Evolutionary conservation across 2,888 invertebrate species (phyloP), one percentile per base, ranked within the genome.

Genomic region (Sphaeridia pumilis): DNA sequence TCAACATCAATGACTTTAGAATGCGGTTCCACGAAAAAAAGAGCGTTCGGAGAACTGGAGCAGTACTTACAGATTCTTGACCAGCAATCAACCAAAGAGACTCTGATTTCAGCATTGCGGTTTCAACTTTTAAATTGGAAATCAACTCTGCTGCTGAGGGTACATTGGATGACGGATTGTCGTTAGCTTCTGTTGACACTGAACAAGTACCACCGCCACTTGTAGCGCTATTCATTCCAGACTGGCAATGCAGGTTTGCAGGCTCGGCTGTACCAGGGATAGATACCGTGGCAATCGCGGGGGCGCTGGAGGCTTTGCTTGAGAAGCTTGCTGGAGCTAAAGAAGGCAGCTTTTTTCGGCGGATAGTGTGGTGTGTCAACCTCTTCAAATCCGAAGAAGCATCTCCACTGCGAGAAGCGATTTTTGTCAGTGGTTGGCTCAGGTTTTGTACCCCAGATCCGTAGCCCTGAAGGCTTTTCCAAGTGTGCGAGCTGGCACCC

Each of bases 61-160:
- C 17, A 38, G 5, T 17, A 38, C 60, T 59, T 52, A 65, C 65
- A 25, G 63, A 59, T 22, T 51, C 51, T 53, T 65, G 65, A 41
- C 58, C 59, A 12, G 65, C 65, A 49, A 65, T 65, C 2, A 65
- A 46, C 42, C 58, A 58, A n/a, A 65, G 36, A 5, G 65, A 63
- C 52, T 65, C 65, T 41, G 62, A 50, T 44, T 65, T 65, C 24
- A 65, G 47, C 14, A 57, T 59, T 7, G 60, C 58, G 34, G 62
- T 60, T 35, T 65, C 61, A 47, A 55, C 59, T 20, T 49, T 45
- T 31, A 49, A 36, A 7, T 54, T 52, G 17, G 34, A 48, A 50
- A 3, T 44, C 48, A 21, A 50, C 54, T 44, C 53, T 12, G 27
- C 28, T 21, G n/a, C 5, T 7, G 31, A 38, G 25, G 20, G 47